Base-by-base conservation (phyloP, 1,140 invertebrate genomes). In the Callitettix versicolor region DNA sequence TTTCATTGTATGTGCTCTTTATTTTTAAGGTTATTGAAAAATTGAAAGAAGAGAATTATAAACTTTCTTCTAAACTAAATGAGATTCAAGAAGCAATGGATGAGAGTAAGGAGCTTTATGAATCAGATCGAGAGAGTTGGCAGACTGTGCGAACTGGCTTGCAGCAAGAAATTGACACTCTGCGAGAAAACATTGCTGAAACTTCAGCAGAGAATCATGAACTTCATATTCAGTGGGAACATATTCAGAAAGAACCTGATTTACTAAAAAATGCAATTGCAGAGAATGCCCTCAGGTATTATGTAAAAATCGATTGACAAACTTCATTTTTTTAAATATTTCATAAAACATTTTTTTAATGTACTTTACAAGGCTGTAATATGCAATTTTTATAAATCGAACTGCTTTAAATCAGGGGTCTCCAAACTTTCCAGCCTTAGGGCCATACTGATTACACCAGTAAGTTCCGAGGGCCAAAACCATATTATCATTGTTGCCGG, bases 81-180 rank as follows among this genome's bases (percentile, higher is more conserved):
- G 24, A 46, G 36, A 51, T 60, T 20, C 26, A 56, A 55, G 30
- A 60, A 21, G 38, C 53, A 41, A 60, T 60, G 53, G 44, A 53
- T 33, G 40, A 51, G 38, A 30, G 55, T 12, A 58, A 62, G 30
- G 53, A 62, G n/a, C 24, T 56, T 20, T 62, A 60, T 58, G 56
- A 60, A 21, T 34, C 36, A 26, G 61, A 62, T 43, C 60, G 49
- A 56, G 30, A 55, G 9, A 62, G 57, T 40, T 60, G 59, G 33
- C 50, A 50, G 40, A 56, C 41, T 2, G 42, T 60, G 18, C 51
- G 57, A 42, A 43, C 43, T 2, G 56, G 53, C 20, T 50, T 62
- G 51, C 56, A 60, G 44, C 11, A 55, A 22, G 61, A 62, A 50
- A 20, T 62, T 9, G 53, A 62, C 18, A 36, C 20, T 49, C 48